Conservation (phyloP, 1,140 invertebrate species). For the Sminthurinus signatus region DNA sequence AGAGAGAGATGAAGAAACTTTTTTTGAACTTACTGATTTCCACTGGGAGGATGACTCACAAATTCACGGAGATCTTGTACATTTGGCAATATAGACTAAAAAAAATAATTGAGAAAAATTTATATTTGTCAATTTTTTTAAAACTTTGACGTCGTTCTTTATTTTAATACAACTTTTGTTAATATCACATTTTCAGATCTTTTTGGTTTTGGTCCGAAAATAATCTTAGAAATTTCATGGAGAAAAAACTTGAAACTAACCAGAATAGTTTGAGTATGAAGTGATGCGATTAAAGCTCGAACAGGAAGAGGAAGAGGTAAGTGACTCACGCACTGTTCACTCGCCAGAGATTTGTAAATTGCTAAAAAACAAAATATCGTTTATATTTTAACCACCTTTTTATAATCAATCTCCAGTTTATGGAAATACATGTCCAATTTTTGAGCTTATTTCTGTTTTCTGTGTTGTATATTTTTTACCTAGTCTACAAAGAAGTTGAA, state of each 20-base stretch:
- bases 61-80: constrained; percentile 69
- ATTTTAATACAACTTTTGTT: too few relatives aligned
- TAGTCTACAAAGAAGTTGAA: constrained; percentile 79
- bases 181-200: too few relatives aligned
- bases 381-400: too few relatives aligned
- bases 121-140: neutral
- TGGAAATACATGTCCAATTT: too few relatives aligned
- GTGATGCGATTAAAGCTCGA: constrained; percentile 71
- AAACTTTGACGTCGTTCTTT: too few relatives aligned
- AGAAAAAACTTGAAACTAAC: constrained; percentile 51
- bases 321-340: constrained; percentile 52
- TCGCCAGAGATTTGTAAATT: constrained; percentile 55
- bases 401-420: too few relatives aligned
- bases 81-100: constrained; percentile 88
- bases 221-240: constrained; percentile 1
- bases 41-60: constrained; percentile 80
- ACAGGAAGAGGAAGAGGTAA: constrained; percentile 80
- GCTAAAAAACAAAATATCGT: too few relatives aligned
- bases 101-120: constrained; percentile 23
- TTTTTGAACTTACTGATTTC: too few relatives aligned
- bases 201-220: too few relatives aligned
- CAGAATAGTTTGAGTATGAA: constrained; percentile 93
- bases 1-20: too few relatives aligned
- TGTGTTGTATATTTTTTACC: constrained; percentile 6
- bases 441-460: too few relatives aligned